phyloP scores from a whole-genome alignment of 2,113 vertebrate species.

The Pelmatolapia mariae region DNA sequence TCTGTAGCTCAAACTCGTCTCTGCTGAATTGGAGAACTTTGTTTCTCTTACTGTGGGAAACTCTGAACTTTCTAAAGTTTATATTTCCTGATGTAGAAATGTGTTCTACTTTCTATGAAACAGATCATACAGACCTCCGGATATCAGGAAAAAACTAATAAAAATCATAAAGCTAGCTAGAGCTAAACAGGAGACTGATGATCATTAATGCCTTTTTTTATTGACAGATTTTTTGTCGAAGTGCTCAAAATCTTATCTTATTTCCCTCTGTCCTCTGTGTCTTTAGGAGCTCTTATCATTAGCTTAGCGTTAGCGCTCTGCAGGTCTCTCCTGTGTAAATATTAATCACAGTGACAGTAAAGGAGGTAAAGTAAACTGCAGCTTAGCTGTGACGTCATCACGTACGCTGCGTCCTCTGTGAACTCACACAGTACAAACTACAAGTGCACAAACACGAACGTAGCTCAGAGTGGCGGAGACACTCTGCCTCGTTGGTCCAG shows the following conservation, averaged over 20 bases:
- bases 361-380: background rate
- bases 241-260: background rate
- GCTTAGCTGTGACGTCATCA: background rate
- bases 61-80: too few species aligned
- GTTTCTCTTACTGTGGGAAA: too few species aligned
- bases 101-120: background rate
- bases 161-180: background rate
- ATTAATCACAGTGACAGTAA: background rate
- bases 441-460: background rate
- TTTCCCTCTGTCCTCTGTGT: background rate
- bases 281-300: background rate
- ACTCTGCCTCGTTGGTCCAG: too few species aligned
- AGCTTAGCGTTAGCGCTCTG: background rate
- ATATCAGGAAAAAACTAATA: background rate
- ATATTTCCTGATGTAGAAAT: background rate
- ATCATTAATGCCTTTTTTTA: background rate
- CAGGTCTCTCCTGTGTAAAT: background rate
- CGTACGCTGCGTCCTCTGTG: background rate
- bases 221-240: background rate
- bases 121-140: background rate
- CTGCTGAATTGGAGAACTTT: too few species aligned
- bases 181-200: background rate
- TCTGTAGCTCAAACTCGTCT: too few species aligned
- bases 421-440: background rate
- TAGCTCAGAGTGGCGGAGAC: background rate